Conservation (phyloP, 2,113 vertebrate genomes). For the Hiodon tergisus region DNA sequence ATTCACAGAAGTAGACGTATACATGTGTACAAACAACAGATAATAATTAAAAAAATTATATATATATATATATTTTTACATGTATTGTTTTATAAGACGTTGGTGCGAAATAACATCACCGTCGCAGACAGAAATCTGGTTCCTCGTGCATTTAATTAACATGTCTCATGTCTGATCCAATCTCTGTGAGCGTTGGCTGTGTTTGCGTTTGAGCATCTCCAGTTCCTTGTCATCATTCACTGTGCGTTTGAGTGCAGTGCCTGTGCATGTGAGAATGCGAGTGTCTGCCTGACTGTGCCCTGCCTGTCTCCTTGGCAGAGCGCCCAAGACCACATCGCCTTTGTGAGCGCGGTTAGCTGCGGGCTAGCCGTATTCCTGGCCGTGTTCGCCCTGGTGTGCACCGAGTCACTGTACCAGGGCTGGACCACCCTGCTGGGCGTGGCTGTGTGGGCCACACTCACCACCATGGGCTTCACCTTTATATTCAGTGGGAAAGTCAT, state of each 20-base stretch:
- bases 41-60: too few species aligned
- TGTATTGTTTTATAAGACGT: too few species aligned
- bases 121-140: too few species aligned
- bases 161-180: too few species aligned
- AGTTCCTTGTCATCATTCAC: too few species aligned
- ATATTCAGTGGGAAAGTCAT: conserved; percentile 54
- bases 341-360: conserved; percentile 68
- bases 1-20: too few species aligned
- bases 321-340: conserved; percentile 45
- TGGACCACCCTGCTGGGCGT: conserved; percentile 72
- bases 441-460: conserved; percentile 75
- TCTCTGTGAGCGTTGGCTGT: too few species aligned
- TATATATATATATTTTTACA: too few species aligned
- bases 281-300: neutral
- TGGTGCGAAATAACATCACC: too few species aligned
- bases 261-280: neutral
- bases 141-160: too few species aligned
- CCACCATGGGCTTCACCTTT: conserved; percentile 77
- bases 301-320: conserved; percentile 46
- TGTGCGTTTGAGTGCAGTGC: neutral
- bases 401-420: conserved; percentile 68
- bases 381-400: conserved; percentile 74
- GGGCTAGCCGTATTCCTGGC: conserved; percentile 70
- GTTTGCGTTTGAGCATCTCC: too few species aligned
- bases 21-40: too few species aligned